Conservation (phyloP, 2,113 vertebrate species). For the Aythya baeri region DNA sequence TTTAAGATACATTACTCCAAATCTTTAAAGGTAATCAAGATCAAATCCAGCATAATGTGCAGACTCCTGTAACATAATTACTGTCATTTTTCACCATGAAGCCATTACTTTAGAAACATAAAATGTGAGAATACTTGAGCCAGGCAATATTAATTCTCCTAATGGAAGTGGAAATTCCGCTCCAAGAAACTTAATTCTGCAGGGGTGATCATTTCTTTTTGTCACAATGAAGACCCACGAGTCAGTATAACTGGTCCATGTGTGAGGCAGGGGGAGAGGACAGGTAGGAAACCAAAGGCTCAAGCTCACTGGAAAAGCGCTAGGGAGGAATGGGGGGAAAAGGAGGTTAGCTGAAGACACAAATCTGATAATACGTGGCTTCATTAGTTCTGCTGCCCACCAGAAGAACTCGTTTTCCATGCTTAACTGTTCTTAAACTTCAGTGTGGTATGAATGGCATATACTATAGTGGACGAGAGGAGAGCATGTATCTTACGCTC, state of each 20-base stretch:
- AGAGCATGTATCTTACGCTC: conserved; percentile 59
- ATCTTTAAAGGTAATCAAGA: conserved; percentile 44
- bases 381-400: background rate
- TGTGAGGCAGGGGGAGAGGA: background rate
- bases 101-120: background rate
- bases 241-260: background rate
- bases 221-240: background rate
- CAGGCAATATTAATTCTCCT: background rate
- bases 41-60: background rate
- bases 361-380: background rate
- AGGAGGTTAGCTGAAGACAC: background rate
- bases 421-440: conserved; percentile 53
- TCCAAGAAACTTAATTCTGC: background rate
- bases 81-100: conserved; percentile 43
- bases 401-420: background rate
- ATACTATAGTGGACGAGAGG: conserved; percentile 76
- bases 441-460: conserved; percentile 70
- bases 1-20: conserved; percentile 45
- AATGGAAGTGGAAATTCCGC: background rate
- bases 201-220: background rate
- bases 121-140: background rate
- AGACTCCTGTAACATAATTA: background rate
- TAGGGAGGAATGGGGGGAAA: background rate
- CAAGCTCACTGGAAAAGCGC: background rate
- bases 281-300: background rate